Conservation (phyloP, 2,113 vertebrate genomes). For the Myrmophylax atrothorax region DNA sequence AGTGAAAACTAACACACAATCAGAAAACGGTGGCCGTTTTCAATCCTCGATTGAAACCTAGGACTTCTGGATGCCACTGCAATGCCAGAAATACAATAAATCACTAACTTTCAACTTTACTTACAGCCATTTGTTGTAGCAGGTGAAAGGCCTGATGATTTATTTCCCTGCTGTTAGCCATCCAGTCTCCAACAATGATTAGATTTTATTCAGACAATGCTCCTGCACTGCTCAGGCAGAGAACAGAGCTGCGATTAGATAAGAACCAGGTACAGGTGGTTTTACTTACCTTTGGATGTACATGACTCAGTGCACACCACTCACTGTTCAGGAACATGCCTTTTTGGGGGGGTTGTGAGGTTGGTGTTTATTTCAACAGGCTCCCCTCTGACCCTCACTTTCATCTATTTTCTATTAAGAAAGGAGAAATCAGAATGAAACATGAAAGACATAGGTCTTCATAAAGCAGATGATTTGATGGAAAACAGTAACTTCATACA, state of each 20-base stretch:
- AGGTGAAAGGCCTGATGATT: neutral
- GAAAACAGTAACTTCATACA: neutral
- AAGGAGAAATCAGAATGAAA: neutral
- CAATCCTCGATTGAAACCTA: neutral
- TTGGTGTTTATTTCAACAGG: neutral
- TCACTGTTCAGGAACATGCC: neutral
- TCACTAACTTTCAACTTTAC: neutral
- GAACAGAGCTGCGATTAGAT: neutral
- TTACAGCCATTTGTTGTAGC: neutral
- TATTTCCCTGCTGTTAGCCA: neutral
- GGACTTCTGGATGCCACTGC: neutral
- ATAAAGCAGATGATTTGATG: neutral
- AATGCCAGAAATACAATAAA: neutral
- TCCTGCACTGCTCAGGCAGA: neutral
- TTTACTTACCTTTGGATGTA: neutral
- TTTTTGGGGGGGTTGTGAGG: neutral
- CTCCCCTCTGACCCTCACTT: neutral
- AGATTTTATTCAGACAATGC: conserved; percentile 15
- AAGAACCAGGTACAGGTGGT: neutral
- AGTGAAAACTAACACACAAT: neutral
- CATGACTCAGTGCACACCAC: neutral
- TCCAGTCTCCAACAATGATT: neutral
- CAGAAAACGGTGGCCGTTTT: neutral
- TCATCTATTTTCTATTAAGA: neutral
- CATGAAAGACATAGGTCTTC: rapidly evolving